Evolutionary conservation across 2,888 invertebrate genomes (phyloP).

Genomic region (Cactoblastis cactorum): DNA sequence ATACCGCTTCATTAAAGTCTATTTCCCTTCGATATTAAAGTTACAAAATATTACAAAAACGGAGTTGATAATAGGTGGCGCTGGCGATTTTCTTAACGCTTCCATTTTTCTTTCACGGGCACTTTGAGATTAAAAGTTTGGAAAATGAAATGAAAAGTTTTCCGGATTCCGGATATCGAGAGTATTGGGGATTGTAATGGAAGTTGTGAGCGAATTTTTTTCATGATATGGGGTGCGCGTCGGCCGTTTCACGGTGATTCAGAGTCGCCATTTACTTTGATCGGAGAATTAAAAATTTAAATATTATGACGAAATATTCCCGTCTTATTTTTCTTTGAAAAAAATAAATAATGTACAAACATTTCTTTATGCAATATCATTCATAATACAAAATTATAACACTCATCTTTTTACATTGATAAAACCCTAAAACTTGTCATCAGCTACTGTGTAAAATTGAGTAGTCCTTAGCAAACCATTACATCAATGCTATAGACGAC

Average conservation of each 20-base stretch:
- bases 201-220: not conserved
- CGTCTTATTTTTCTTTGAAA: not conserved
- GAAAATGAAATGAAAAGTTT: slow-evolving; percentile 74
- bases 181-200: slow-evolving; percentile 35
- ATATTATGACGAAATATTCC: not conserved
- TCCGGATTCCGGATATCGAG: slow-evolving; percentile 48
- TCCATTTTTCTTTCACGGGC: slow-evolving; percentile 77
- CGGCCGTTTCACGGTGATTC: not conserved
- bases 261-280: not conserved
- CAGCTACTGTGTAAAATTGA: no score
- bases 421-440: no score
- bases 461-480: no score
- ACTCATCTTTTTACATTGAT: no score
- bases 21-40: not conserved
- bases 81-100: slow-evolving; percentile 73
- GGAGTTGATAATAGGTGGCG: slow-evolving; percentile 74
- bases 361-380: no score
- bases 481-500: no score
- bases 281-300: not conserved
- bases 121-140: slow-evolving; percentile 79
- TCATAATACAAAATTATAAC: no score
- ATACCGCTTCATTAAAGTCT: slow-evolving; percentile 3
- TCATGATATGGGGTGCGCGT: slow-evolving; percentile 2
- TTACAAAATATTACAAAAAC: slow-evolving; percentile 7
- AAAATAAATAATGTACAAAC: no score